phyloP scores from a whole-genome alignment of 2,797 vertebrate genomes.

The Neopelma chrysocephalum region DNA sequence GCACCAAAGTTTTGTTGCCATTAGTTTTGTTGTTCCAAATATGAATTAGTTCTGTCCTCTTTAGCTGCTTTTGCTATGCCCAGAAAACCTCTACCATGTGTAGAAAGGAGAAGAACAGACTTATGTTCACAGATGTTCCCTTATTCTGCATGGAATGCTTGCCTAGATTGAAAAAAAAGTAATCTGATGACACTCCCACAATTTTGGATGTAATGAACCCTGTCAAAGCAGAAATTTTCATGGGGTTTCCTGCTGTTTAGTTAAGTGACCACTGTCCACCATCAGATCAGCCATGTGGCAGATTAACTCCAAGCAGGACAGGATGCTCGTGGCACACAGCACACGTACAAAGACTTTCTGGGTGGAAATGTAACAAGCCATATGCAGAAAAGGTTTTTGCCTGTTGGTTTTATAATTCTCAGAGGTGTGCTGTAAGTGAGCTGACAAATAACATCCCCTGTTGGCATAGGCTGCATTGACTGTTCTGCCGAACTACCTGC shows the following conservation, averaged over 20 bases:
- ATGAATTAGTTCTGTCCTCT: neutral
- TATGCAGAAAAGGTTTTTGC: neutral
- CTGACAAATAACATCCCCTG: neutral
- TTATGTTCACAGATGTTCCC: neutral
- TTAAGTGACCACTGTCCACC: neutral
- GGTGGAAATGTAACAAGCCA: neutral
- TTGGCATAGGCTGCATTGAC: neutral
- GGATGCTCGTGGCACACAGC: accelerated
- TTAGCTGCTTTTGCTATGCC: neutral
- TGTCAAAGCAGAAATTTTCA: neutral
- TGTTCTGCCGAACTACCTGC: neutral
- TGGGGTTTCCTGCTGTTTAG: neutral
- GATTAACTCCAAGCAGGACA: neutral
- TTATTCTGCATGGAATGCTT: neutral
- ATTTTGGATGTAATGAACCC: neutral
- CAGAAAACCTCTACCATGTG: neutral
- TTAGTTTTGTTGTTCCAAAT: neutral
- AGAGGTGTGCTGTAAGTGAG: neutral
- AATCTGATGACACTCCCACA: neutral
- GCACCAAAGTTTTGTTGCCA: neutral
- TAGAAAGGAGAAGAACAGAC: neutral
- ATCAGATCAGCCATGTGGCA: neutral
- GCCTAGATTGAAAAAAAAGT: neutral
- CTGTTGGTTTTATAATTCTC: neutral
- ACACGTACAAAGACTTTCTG: neutral